Evolutionary conservation across 2,113 vertebrate genomes (phyloP).

Genomic region (Peromyscus californicus): DNA sequence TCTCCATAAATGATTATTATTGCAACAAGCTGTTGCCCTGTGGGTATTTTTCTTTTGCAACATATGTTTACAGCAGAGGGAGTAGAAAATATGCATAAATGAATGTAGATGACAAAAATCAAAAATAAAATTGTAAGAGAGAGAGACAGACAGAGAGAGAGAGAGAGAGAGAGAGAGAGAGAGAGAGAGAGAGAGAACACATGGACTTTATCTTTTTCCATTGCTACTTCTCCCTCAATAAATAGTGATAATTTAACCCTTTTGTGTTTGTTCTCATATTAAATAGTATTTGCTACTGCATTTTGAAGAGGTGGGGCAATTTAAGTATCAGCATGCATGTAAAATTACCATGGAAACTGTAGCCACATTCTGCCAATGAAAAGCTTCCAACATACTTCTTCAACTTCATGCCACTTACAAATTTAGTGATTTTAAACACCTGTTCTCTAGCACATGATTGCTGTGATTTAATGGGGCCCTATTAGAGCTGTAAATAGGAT

Average conservation of each 20-base stretch:
- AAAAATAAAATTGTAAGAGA: slow-evolving; percentile 54
- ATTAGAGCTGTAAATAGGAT: slow-evolving; percentile 77
- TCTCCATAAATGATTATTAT: slow-evolving; percentile 61
- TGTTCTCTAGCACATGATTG: slow-evolving; percentile 80
- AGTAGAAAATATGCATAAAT: slow-evolving; percentile 65
- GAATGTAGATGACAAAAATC: slow-evolving; percentile 52
- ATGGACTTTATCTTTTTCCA: slow-evolving; percentile 28
- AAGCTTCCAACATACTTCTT: slow-evolving; percentile 67
- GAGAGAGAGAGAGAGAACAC: neutral
- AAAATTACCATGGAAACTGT: slow-evolving; percentile 81
- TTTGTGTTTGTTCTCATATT: slow-evolving; percentile 58
- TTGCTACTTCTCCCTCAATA: slow-evolving; percentile 58
- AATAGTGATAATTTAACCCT: slow-evolving; percentile 73
- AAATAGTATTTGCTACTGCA: slow-evolving; percentile 66
- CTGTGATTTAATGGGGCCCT: slow-evolving; percentile 76
- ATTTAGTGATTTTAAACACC: slow-evolving; percentile 82
- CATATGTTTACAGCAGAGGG: slow-evolving; percentile 78
- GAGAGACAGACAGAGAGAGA: neutral
- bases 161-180: neutral
- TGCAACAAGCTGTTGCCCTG: slow-evolving; percentile 60
- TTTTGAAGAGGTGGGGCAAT: slow-evolving; percentile 70
- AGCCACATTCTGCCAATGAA: slow-evolving; percentile 70
- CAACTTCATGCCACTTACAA: slow-evolving; percentile 76
- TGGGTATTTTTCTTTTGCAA: slow-evolving; percentile 71
- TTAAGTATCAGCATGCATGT: slow-evolving; percentile 64